Percentiles rank a stretch among this genome's conserved stretches.
Evolutionary conservation across 2,888 invertebrate species (phyloP).

Genomic region (Beris chalybata): DNA sequence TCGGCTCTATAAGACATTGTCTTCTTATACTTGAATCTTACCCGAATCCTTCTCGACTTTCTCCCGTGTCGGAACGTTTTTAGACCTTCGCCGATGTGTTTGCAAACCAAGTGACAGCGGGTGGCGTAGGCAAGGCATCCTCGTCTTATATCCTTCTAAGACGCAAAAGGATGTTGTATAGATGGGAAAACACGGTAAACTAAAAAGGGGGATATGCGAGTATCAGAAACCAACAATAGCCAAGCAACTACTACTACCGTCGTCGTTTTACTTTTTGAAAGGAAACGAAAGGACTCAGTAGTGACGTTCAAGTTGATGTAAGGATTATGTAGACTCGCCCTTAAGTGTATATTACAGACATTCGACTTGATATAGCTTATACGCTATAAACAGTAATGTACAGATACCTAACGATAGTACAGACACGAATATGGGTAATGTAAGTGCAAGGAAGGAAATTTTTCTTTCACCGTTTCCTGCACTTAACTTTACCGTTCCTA

Average conservation of each 20-base stretch:
- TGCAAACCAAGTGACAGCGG: conserved; percentile 35
- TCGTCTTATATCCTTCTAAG: conserved; percentile 28
- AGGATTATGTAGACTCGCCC: conserved; percentile 33
- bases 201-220: too few relatives aligned
- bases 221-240: too few relatives aligned
- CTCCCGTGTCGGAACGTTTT: conserved; percentile 13
- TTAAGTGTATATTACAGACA: conserved; percentile 6
- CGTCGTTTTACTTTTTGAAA: conserved; percentile 19
- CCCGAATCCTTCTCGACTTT: conserved; percentile 29
- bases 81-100: conserved; percentile 34
- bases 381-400: too few relatives aligned
- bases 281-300: conserved; percentile 28
- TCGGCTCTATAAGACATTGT: conserved; percentile 14
- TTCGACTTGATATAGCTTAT: too few relatives aligned
- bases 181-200: too few relatives aligned
- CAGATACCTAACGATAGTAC: too few relatives aligned
- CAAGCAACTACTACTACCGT: too few relatives aligned
- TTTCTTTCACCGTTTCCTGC: conserved; percentile 25
- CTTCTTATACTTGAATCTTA: conserved; percentile 27
- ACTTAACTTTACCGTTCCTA: conserved; percentile 17
- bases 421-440: too few relatives aligned
- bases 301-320: conserved; percentile 35
- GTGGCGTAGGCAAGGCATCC: conserved; percentile 33
- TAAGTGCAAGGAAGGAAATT: too few relatives aligned
- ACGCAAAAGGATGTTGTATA: conserved; percentile 10